These are phyloP conservation scores for Galleria mellonella DNA, from an alignment of 1,140 invertebrate genomes.

Conservation along the genomic window DNA sequence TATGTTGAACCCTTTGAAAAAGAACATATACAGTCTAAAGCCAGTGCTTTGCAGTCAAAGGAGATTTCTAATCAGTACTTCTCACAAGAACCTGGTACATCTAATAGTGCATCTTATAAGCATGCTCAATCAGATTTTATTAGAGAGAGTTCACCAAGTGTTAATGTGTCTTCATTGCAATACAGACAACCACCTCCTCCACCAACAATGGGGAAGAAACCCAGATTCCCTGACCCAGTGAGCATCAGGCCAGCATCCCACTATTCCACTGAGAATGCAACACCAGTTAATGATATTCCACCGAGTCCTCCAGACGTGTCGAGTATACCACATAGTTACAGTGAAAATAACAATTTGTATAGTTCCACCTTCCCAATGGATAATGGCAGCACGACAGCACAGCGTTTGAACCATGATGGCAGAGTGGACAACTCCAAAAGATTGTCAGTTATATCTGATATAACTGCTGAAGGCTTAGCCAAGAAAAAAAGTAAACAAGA, in stretches of 20 bases:
- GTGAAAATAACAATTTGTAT: constrained; percentile 59
- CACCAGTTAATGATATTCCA: constrained; percentile 15
- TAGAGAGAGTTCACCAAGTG: constrained; percentile 15
- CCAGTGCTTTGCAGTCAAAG: constrained; percentile 54
- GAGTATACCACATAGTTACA: constrained; percentile 42
- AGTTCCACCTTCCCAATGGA: constrained; percentile 46
- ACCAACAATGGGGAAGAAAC: constrained; percentile 52
- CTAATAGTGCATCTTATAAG: constrained; percentile 34
- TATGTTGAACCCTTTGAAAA: constrained; percentile 70
- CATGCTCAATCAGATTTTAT: constrained; percentile 38
- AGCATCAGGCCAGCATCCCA: constrained; percentile 64
- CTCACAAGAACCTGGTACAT: constrained; percentile 32
- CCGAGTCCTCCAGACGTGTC: constrained; percentile 11
- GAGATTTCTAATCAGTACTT: constrained; percentile 59
- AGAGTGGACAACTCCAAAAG: constrained; percentile 42
- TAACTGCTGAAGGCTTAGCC: constrained; percentile 53
- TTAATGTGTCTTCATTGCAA: constrained; percentile 22
- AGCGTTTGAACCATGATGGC: constrained; percentile 21
- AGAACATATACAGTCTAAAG: constrained; percentile 61
- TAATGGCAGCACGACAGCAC: constrained; percentile 12
- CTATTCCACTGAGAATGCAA: constrained; percentile 49
- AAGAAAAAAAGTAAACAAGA: constrained; percentile 61
- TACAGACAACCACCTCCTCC: constrained; percentile 58
- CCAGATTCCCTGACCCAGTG: constrained; percentile 61
- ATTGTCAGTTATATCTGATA: constrained; percentile 64